Conservation (phyloP, 1,140 invertebrate species). For the Anastrepha ludens region DNA sequence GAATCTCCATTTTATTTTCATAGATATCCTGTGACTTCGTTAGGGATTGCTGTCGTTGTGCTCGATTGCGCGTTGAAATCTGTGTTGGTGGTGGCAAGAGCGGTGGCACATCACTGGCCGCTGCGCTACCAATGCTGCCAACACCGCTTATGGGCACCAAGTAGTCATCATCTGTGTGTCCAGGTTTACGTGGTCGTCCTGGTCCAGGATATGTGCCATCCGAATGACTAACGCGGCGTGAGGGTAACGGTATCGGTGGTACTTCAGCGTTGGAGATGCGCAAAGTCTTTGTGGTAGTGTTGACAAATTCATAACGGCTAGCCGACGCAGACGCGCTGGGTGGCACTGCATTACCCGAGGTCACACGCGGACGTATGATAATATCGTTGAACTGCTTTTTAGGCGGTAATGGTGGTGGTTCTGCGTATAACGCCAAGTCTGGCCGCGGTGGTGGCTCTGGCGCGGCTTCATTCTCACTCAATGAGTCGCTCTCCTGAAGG, state of each 20-base stretch:
- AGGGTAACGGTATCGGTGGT: slow-evolving; percentile 80
- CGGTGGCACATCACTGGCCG: slow-evolving; percentile 64
- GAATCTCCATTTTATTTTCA: slow-evolving; percentile 70
- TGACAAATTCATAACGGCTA: slow-evolving; percentile 55
- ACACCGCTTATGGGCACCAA: slow-evolving; percentile 75
- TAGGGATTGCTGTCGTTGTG: slow-evolving; percentile 65
- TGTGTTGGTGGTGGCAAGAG: slow-evolving; percentile 68
- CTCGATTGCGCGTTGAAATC: slow-evolving; percentile 61
- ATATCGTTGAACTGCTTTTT: slow-evolving; percentile 81
- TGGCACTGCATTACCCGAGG: slow-evolving; percentile 77
- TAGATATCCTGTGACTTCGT: slow-evolving; percentile 67
- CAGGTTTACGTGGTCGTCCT: slow-evolving; percentile 74
- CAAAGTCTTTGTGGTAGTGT: slow-evolving; percentile 54
- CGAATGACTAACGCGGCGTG: slow-evolving; percentile 77
- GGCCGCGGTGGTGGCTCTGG: slow-evolving; percentile 84
- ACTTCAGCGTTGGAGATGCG: slow-evolving; percentile 61
- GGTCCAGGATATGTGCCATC: slow-evolving; percentile 75
- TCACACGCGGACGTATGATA: slow-evolving; percentile 75
- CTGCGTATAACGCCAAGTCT: slow-evolving; percentile 74
- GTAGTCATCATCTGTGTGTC: slow-evolving; percentile 79
- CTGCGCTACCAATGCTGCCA: slow-evolving; percentile 64
- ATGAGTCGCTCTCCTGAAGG: slow-evolving; percentile 72
- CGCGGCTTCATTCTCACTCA: slow-evolving; percentile 76
- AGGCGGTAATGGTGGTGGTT: slow-evolving; percentile 89
- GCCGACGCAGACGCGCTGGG: slow-evolving; percentile 33